Evolutionary conservation across 2,113 vertebrate genomes (phyloP), one percentile per base, ranked within the genome.

Genomic region (Mustela nigripes): DNA sequence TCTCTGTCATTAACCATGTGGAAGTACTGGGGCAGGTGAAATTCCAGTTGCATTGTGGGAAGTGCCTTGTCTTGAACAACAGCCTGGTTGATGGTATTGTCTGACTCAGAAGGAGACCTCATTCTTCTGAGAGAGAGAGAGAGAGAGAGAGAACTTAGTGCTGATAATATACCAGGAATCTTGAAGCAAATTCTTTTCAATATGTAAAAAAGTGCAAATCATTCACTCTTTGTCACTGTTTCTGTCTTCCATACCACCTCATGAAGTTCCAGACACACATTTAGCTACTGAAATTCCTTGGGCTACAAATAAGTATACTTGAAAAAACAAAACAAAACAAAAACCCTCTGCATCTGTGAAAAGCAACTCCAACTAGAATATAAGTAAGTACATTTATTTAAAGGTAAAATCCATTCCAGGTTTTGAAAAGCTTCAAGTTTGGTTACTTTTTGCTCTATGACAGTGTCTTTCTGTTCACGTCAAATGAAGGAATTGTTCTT

Each of bases 321-420:
- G 71, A 6, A 42, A 45, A 60, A 80, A 94, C 39, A 11, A 16
- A 42, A 53, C 9, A 15, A 28, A 87, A 63, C 16, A 71, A 18
- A 28, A 87, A 50, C 14, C 16, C 56, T 84, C 71, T 81, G 26
- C 21, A 82, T 96, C 36, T 65, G 28, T 86, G 79, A n/a, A 92
- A 92, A 95, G 39, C 56, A 71, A 63, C 65, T 50, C 87, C 39
- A 24, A 73, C 22, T 81, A 89, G 71, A 93, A 95, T 74, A 95
- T 78, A 94, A 78, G 94, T 78, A 95, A 78, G 94, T 93, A 39
- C 65, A 65, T 97, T 96, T 92, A 95, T 97, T 92, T 88, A 92
- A 94, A 95, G 91, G 92, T 95, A 62, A 96, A 96, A 80, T 81
- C 78, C 28, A 91, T 53, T 65, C 73, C 18, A 78, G 74, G 31